Percentiles rank a stretch among this genome's conserved stretches.
Conservation (phyloP, 1,140 invertebrate genomes). For the Euwallacea similis region DNA sequence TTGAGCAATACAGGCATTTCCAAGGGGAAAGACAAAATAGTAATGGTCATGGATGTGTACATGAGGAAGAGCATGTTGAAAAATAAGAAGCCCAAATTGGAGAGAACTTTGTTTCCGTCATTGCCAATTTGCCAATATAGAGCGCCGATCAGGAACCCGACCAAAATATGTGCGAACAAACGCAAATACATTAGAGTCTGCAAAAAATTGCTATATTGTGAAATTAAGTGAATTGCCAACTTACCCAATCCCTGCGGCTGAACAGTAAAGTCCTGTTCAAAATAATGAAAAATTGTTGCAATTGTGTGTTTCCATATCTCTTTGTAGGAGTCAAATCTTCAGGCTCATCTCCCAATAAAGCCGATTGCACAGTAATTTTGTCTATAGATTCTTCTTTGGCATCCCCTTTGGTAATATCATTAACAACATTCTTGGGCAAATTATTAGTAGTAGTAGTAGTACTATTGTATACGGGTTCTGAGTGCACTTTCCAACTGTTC, state of each 20-base stretch:
- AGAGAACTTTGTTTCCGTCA: slow-evolving; percentile 91
- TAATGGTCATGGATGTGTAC: slow-evolving; percentile 98
- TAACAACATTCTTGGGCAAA: slow-evolving; percentile 60
- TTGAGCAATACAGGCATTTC: slow-evolving; percentile 94
- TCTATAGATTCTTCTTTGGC: slow-evolving; percentile 56
- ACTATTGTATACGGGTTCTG: slow-evolving; percentile 28
- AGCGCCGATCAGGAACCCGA: slow-evolving; percentile 89
- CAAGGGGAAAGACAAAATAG: slow-evolving; percentile 93
- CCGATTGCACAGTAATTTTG: slow-evolving; percentile 64
- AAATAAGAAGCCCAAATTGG: slow-evolving; percentile 95
- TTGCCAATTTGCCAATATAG: slow-evolving; percentile 93
- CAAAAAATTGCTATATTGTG: slow-evolving; percentile 44
- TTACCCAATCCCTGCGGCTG: slow-evolving; percentile 81
- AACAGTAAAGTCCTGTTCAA: slow-evolving; percentile 77
- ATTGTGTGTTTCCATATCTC: slow-evolving; percentile 76
- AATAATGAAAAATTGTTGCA: slow-evolving; percentile 79
- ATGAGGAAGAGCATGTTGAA: slow-evolving; percentile 98
- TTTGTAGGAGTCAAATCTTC: slow-evolving; percentile 60
- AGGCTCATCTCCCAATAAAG: slow-evolving; percentile 66
- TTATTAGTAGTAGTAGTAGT: slow-evolving; percentile 14
- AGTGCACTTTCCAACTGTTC: slow-evolving; percentile 51
- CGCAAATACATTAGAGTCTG: slow-evolving; percentile 94
- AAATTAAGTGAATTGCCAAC: slow-evolving; percentile 29
- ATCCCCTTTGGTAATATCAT: slow-evolving; percentile 69
- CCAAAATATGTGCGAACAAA: slow-evolving; percentile 87